phyloP scores from a whole-genome alignment of 2,113 vertebrate genomes.

The Pseudorectes ferrugineus region DNA sequence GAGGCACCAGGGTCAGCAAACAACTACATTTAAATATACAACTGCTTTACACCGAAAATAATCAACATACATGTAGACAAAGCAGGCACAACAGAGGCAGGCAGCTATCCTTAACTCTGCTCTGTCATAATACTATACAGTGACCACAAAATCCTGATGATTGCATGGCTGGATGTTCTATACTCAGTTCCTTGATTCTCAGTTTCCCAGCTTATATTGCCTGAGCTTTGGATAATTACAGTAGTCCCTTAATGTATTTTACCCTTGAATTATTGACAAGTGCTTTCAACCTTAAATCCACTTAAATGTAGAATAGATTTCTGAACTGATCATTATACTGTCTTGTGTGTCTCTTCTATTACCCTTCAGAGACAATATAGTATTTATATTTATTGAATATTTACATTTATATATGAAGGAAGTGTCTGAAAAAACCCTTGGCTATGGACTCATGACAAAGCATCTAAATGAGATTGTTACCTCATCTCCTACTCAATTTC shows the following conservation, averaged over 20 bases:
- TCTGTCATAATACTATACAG: not conserved
- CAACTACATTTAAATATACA: not conserved
- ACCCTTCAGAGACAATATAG: not conserved
- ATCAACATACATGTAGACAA: not conserved
- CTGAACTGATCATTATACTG: not conserved
- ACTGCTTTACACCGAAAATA: not conserved
- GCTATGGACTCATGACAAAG: not conserved
- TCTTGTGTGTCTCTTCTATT: not conserved
- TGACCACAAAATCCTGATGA: not conserved
- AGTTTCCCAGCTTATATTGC: not conserved
- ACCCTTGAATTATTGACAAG: slow-evolving; percentile 47
- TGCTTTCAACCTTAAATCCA: slow-evolving; percentile 46
- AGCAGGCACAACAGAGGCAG: not conserved
- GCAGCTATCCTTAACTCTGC: not conserved
- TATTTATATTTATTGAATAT: not conserved
- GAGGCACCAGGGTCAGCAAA: not conserved
- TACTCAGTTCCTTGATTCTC: not conserved
- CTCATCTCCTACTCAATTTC: not conserved
- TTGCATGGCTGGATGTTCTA: not conserved
- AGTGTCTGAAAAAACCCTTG: not conserved
- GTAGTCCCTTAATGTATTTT: slow-evolving; percentile 4
- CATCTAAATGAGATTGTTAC: not conserved
- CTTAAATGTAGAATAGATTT: slow-evolving; percentile 29
- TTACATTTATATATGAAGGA: not conserved
- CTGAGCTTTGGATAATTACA: slow-evolving; percentile 19